Evolutionary conservation across 2,888 invertebrate genomes (phyloP).

Genomic region (Drymonia ruficornis): DNA sequence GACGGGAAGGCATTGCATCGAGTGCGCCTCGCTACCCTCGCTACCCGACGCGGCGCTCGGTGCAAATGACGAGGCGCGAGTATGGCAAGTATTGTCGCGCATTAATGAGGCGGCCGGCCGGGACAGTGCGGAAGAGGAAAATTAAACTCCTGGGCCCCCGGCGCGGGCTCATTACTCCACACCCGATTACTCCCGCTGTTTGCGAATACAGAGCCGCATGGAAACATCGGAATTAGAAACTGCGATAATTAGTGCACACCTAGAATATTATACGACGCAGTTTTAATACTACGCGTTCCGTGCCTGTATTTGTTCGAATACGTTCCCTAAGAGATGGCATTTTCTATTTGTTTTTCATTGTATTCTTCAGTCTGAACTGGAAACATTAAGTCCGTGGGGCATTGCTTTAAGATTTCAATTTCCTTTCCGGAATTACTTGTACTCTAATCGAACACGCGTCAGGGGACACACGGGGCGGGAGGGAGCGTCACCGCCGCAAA

Average conservation of each 20-base stretch:
- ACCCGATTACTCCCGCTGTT: conserved; percentile 72
- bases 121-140: conserved; percentile 82
- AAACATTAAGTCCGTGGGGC: conserved; percentile 77
- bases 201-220: conserved; percentile 58
- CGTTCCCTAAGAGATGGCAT: conserved; percentile 24
- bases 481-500: conserved; percentile 74
- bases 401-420: conserved; percentile 84
- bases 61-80: conserved; percentile 76
- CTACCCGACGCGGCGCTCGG: conserved; percentile 17
- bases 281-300: conserved; percentile 9
- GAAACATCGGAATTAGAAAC: conserved; percentile 53
- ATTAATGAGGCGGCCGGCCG: conserved; percentile 74
- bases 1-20: conserved; percentile 24
- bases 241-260: conserved; percentile 42
- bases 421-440: conserved; percentile 84
- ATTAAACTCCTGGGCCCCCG: conserved; percentile 82
- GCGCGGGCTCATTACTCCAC: conserved; percentile 77
- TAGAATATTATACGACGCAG: conserved; percentile 24
- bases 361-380: conserved; percentile 60
- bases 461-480: conserved; percentile 60
- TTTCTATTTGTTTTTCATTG: conserved; percentile 71
- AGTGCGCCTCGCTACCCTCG: conserved; percentile 10
- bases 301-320: conserved; percentile 25
- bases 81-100: conserved; percentile 66
- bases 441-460: conserved; percentile 83